Base-by-base conservation (phyloP, 2,113 vertebrate genomes). In the Cromileptes altivelis region DNA sequence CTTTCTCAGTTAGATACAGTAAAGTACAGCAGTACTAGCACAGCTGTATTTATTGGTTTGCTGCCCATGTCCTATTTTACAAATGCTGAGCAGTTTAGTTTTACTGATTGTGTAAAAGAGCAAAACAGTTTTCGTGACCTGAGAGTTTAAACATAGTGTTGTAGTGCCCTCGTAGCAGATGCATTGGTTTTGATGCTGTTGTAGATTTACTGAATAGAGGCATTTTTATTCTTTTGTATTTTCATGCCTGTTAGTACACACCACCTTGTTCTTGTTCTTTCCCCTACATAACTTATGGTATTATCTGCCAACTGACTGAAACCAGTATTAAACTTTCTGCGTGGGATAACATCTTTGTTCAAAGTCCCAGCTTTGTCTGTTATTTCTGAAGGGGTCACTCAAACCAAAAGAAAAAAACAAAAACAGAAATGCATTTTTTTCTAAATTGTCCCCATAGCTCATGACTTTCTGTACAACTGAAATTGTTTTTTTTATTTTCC, bases 11-110 rank as follows among this genome's bases (percentile, higher is more conserved):
- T 81, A 52, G 40, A 42, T 68, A 56, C 78, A 79, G 72, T 37
- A 7, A 76, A 45, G 72, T 9, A 49, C 8, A 52, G 58, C 21
- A 56, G 55, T 47, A 57, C 67, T 55, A 68, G 45, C 21, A 80
- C 68, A 70, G 67, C 50, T 82, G 71, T 53, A 75, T 82, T 77
- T 80, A 64, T 72, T 75, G 75, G 69, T 85, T 85, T 85, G 69
- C 74, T 81, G 64, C 63, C 69, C 33, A 53, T 74, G 37, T 79
- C 45, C 49, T 78, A 27, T 67, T 67, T n/a, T 53, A 79, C 78
- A 84, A 84, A 72, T 47, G 49, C 70, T 80, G 82, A 82, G 75
- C 45, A 19, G 18, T 40, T 70, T 10, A 23, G n/a, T 68, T 84
- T 84, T 50, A 40, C 30, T 76, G 56, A 84, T 47, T 68, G 57